Percentiles rank a stretch among this genome's conserved stretches.
Conservation (phyloP, 2,888 invertebrate species). For the Sesamia inferens region DNA sequence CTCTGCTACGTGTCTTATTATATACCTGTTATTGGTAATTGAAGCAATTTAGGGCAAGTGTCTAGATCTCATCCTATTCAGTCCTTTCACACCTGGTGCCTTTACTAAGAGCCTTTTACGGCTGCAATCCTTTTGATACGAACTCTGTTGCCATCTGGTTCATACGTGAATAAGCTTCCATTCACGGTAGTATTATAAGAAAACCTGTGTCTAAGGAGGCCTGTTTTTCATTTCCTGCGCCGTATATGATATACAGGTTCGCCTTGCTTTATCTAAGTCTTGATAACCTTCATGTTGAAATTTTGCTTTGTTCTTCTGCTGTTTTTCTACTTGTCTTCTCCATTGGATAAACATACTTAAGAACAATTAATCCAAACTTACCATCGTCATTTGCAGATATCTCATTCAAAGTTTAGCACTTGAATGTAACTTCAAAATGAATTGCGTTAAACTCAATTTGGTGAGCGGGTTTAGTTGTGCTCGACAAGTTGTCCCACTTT, state of each 20-base stretch:
- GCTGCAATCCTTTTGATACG: constrained; percentile 33
- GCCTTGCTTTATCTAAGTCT: constrained; percentile 3
- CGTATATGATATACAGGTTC: neutral
- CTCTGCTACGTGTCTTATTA: neutral
- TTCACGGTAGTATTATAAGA: constrained; percentile 40
- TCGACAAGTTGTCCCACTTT: constrained; percentile 45
- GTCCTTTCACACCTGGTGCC: constrained; percentile 16
- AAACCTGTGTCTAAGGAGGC: neutral
- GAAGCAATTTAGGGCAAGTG: constrained; percentile 31
- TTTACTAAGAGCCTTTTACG: constrained; percentile 19
- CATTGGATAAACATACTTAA: neutral
- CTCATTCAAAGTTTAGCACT: constrained; percentile 41
- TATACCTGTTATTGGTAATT: constrained; percentile 15
- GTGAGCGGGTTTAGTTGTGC: constrained; percentile 20
- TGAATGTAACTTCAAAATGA: constrained; percentile 33
- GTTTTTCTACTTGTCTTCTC: neutral
- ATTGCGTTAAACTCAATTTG: constrained; percentile 38
- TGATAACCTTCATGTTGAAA: neutral
- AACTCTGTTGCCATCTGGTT: constrained; percentile 6
- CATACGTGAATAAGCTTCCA: constrained; percentile 34
- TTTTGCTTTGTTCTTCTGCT: neutral
- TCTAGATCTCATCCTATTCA: neutral
- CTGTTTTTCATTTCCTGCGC: constrained; percentile 6
- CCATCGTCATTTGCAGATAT: constrained; percentile 27
- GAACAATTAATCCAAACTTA: constrained; percentile 7